These are phyloP conservation scores for Vidua chalybeata DNA, from an alignment of 2,113 vertebrate species.

Conservation along the genomic window DNA sequence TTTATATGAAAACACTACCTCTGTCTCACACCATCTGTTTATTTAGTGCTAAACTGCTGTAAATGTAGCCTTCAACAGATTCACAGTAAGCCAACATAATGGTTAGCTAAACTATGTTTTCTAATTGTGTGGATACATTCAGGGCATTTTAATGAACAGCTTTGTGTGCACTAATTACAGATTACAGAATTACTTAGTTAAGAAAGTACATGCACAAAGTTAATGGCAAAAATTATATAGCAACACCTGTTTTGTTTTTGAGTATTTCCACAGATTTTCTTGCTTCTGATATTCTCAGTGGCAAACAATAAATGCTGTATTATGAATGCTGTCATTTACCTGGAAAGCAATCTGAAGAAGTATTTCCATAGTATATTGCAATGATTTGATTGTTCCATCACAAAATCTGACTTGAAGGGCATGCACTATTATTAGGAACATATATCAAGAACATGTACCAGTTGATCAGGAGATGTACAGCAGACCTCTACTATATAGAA, in stretches of 20 bases:
- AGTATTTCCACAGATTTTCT: neutral
- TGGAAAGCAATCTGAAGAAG: neutral
- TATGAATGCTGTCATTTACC: neutral
- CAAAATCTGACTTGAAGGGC: neutral
- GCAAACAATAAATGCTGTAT: neutral
- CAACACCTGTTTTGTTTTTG: neutral
- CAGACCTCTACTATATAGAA: neutral
- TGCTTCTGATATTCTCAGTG: neutral
- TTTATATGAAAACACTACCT: neutral
- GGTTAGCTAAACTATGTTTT: neutral
- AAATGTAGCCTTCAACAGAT: neutral
- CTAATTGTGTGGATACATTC: neutral
- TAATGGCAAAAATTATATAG: neutral
- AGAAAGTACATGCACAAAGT: neutral
- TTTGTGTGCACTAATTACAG: neutral
- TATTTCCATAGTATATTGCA: neutral
- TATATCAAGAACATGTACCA: neutral
- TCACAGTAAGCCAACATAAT: neutral
- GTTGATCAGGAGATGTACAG: neutral
- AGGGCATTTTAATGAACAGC: neutral
- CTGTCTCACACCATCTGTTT: neutral
- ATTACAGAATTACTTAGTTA: neutral
- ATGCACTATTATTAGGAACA: neutral
- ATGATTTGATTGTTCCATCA: neutral
- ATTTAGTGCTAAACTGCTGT: neutral